Conservation (phyloP, 1,140 invertebrate species). For the Lanistes nyassanus region DNA sequence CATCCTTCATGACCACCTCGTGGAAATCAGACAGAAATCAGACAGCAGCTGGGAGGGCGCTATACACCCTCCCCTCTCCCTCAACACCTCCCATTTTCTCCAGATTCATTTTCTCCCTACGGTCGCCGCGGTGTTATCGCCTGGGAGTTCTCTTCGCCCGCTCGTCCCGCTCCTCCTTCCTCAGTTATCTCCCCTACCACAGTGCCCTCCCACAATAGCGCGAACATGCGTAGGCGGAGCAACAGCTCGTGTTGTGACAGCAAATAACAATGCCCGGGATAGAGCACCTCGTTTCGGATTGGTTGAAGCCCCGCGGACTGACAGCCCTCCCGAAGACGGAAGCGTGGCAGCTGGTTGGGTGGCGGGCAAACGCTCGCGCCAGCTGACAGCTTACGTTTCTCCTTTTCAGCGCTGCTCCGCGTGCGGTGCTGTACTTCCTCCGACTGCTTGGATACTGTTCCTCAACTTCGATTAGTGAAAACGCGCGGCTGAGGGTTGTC, state of each 20-base stretch:
- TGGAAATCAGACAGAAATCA: not conserved
- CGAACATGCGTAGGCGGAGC: not conserved
- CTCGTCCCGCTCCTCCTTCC: not conserved
- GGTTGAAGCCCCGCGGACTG: not conserved
- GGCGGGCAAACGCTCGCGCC: not conserved
- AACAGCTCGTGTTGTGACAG: conserved; percentile 8
- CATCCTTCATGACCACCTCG: not conserved
- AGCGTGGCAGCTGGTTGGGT: conserved; percentile 2
- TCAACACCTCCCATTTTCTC: not conserved
- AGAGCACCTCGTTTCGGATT: not conserved
- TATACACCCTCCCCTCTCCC: not conserved
- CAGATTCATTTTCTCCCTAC: not conserved
- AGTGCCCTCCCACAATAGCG: not conserved
- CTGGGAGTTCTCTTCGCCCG: not conserved
- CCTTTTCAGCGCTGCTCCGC: no score
- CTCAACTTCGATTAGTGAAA: no score
- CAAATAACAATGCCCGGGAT: not conserved
- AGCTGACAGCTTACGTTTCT: no score
- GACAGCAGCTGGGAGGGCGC: no score
- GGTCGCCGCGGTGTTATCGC: not conserved
- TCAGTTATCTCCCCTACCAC: not conserved
- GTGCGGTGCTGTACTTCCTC: no score
- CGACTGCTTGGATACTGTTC: no score
- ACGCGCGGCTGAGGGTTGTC: no score
- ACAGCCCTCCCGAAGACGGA: not conserved